Evolutionary conservation across 2,113 vertebrate species (phyloP).

Genomic region (Hirundichthys speculiger): DNA sequence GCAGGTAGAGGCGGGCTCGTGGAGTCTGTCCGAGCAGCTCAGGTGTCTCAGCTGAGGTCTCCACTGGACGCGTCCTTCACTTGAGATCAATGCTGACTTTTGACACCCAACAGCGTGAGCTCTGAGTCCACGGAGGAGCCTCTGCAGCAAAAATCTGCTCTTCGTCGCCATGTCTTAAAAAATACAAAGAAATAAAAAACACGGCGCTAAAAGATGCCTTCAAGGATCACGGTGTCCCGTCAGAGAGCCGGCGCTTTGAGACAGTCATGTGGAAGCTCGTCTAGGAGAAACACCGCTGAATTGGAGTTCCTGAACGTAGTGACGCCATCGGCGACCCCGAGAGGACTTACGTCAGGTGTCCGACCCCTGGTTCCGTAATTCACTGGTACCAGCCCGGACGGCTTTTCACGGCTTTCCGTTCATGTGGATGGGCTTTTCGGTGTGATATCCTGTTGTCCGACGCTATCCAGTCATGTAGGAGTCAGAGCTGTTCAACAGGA

Average conservation of each 20-base stretch:
- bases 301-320: background rate
- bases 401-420: background rate
- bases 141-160: conserved; percentile 30
- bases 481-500: background rate
- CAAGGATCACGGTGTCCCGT: background rate
- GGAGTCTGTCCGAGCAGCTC: conserved; percentile 22
- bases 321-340: no score
- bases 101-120: conserved; percentile 1
- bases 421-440: background rate
- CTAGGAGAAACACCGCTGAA: background rate
- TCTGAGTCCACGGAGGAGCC: conserved; percentile 11
- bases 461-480: background rate
- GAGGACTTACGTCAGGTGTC: no score
- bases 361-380: conserved; percentile 1
- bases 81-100: background rate
- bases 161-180: conserved; percentile 42
- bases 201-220: background rate
- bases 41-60: conserved; percentile 4
- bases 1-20: background rate
- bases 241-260: background rate
- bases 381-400: no score
- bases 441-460: rapidly evolving
- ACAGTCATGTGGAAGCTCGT: background rate
- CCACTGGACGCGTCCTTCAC: conserved; percentile 8
- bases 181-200: background rate